A percentile compares a stretch with the other conserved stretches of the same genome.
phyloP scores from a whole-genome alignment of 2,888 invertebrate species.

The Nephrocerus scutellatus region DNA sequence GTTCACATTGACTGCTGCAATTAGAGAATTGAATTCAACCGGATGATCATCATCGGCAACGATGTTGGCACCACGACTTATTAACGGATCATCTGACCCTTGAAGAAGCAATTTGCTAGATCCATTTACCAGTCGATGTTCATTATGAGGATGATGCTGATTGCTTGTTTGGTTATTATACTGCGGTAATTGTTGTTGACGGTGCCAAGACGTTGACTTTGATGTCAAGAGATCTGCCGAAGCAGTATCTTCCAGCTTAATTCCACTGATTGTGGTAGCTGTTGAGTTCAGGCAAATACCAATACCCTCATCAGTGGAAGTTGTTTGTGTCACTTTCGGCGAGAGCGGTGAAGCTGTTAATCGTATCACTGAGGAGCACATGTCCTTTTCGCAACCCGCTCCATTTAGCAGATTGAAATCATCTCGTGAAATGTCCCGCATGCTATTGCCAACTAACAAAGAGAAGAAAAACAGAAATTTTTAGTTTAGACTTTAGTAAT shows the following conservation, averaged over 20 bases:
- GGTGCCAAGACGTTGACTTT: slow-evolving; percentile 25
- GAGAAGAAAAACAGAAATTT: slow-evolving; percentile 4
- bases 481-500: too few relatives aligned
- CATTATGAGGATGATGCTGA: slow-evolving; percentile 8
- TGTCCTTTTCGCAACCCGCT: slow-evolving; percentile 27
- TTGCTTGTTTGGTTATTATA: slow-evolving; percentile 11
- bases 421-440: slow-evolving; percentile 42
- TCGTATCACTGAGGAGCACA: slow-evolving; percentile 28
- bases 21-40: slow-evolving; percentile 33
- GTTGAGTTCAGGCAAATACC: too few relatives aligned
- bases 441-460: slow-evolving; percentile 35
- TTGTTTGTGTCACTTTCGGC: too few relatives aligned
- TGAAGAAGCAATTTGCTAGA: slow-evolving; percentile 37
- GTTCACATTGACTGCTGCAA: slow-evolving; percentile 25
- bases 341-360: slow-evolving; percentile 23
- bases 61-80: slow-evolving; percentile 43
- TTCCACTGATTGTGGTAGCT: slow-evolving; percentile 16
- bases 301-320: too few relatives aligned
- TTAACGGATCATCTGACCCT: slow-evolving; percentile 47
- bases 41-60: slow-evolving; percentile 39
- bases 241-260: slow-evolving; percentile 28
- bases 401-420: slow-evolving; percentile 34
- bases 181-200: slow-evolving; percentile 12
- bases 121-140: slow-evolving; percentile 19
- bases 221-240: slow-evolving; percentile 23